phyloP scores from a whole-genome alignment of 2,797 vertebrate species.

The Onychomys torridus region DNA sequence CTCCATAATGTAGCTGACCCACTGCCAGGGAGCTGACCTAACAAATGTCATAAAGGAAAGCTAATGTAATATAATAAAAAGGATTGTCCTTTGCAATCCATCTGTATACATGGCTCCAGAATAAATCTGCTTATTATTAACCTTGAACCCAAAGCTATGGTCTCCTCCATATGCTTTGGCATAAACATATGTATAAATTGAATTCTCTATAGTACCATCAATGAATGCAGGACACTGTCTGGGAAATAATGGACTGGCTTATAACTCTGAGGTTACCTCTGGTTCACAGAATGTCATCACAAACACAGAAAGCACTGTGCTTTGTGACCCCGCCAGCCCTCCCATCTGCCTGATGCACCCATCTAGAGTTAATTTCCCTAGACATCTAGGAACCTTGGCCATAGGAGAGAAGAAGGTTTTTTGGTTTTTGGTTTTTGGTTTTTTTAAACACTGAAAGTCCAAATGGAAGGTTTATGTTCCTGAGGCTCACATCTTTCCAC shows the following conservation, averaged over 20 bases:
- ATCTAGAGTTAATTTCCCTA: constrained; percentile 29
- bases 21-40: background rate
- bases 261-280: constrained; percentile 1
- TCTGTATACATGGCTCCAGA: background rate
- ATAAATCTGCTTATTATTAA: background rate
- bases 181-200: background rate
- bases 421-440: background rate
- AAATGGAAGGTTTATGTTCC: constrained; percentile 40
- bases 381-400: background rate
- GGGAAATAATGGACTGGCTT: constrained; percentile 32
- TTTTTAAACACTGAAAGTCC: background rate
- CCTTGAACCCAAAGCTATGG: background rate
- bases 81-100: background rate
- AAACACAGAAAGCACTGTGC: background rate
- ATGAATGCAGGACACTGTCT: background rate
- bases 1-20: background rate
- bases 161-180: background rate
- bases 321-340: background rate
- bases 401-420: background rate
- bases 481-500: constrained; percentile 37
- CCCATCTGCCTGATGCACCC: background rate
- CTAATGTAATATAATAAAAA: background rate
- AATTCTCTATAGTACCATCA: background rate
- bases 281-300: background rate
- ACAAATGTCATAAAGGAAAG: background rate